Base-by-base conservation (phyloP, 2,113 vertebrate species). In the Phaethornis superciliosus region DNA sequence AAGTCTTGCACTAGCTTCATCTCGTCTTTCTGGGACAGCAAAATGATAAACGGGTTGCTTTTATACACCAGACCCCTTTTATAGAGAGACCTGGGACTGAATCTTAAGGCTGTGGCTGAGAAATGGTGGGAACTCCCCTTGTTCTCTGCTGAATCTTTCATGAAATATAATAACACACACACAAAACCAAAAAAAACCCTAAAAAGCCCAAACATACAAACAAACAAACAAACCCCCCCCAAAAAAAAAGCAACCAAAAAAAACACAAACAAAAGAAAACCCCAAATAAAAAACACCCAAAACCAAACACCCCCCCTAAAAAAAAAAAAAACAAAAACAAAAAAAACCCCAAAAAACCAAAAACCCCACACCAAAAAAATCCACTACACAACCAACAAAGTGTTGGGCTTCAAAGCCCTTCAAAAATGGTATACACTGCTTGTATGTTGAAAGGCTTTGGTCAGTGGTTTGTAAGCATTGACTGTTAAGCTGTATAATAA, bases 1-100 rank as follows among this genome's bases (percentile, higher is more conserved):
- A 17, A 37, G 10, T 3, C 20, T 49, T 59, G 13, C 7, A 56
- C 0, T 33, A 6, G 12, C 20, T 33, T 27, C 4, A 0, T 32
- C 16, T 30, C 35, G 1, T 33, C 15, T 8, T 44, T 40, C 28
- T 30, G 30, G 55, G 44, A 8, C 6, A 23, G 33, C 5, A 7
- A 15, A 26, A 3, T 59, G 22, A 5, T 22, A 46, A 8, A 16
- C 8, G 10, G 16, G 28, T 58, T 19, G 7, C 4, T 72, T 19
- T 17, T 46, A 1, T 22, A 6, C 19, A 18, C 10, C 12, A 30
- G 2, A 8, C 3, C 22, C 47, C 30, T 19, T 21, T 24, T 10
- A 5, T 0, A 17, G 22, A 17, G 22, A 47, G n/a, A 42, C 59
- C 40, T 60, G 35, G 49, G 40, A 32, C 2, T 71, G 21, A 32